Base-by-base conservation (phyloP, 1,140 invertebrate genomes). In the Caerostris extrusa region DNA sequence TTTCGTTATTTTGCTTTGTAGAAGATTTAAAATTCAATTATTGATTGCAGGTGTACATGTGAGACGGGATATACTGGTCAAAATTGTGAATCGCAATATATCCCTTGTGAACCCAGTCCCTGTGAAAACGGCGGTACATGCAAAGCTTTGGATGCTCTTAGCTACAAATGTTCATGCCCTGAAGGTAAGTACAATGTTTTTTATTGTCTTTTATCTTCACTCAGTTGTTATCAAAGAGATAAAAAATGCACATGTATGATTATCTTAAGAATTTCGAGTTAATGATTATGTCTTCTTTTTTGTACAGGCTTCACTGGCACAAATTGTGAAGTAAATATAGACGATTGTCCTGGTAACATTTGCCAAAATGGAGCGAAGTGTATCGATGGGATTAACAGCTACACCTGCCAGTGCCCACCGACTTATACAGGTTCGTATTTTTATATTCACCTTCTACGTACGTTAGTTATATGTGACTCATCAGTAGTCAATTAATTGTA, bases 301-400 rank as follows among this genome's bases (percentile, higher is more conserved):
- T 95, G 94, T 95, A 94, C 96, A 0, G 99, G 99, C 58, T 99
- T 98, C 98, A 98, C 99, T 96, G 99, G 99, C 94, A 97, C 98
- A 95, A 97, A 98, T 94, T 99, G 99, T 96, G 98, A 99, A 96
- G 97, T 97, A 8, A 99, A 99, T 95, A 98, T 97, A 60, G 98
- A 99, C 95, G 99, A 99, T 95, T 99, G 99, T 96, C 97, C 98
- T 7, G 98, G 96, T 98, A 94, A 95, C 98, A 96, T 98, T 19
- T 99, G 95, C 34, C 94, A 95, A 91, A 99, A 99, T 95, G 98
- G 98, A 1, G 98, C 97, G 10, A 98, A 98, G 0, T 99, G 98
- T 95, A 96, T 98, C 81, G 98, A 99, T 96, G 97, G 97, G 3
- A 97, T 99, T 90, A 98, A 98, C 96, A 97, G 97, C 19, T 99